These are phyloP conservation scores for Gavia stellata DNA, from an alignment of 2,113 vertebrate genomes.

Conservation along the genomic window DNA sequence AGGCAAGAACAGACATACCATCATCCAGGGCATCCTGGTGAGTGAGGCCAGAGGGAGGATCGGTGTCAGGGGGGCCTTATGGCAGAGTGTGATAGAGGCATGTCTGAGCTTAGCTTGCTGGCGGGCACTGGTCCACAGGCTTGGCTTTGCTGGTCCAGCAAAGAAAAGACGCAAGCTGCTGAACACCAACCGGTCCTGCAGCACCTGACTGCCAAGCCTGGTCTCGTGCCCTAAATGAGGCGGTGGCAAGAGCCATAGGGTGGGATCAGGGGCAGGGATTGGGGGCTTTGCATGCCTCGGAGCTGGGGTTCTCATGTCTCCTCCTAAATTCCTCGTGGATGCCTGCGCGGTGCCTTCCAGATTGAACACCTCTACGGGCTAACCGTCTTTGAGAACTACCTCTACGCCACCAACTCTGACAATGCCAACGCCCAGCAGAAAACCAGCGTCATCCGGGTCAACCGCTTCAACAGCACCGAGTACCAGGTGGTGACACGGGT, in stretches of 20 bases:
- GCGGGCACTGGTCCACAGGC: background rate
- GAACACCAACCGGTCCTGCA: accelerated
- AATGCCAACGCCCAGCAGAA: conserved; percentile 94
- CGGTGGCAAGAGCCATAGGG: accelerated
- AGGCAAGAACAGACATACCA: conserved; percentile 94
- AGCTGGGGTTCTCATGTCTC: accelerated
- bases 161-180: background rate
- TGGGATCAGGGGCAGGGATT: background rate
- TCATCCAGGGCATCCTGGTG: conserved; percentile 95
- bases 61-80: accelerated
- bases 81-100: background rate
- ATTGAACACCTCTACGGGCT: conserved; percentile 93
- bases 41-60: conserved; percentile 14
- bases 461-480: conserved; percentile 94
- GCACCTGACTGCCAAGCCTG: background rate
- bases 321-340: background rate
- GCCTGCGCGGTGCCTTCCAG: conserved; percentile 23
- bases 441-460: conserved; percentile 93
- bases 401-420: conserved; percentile 95
- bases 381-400: conserved; percentile 96
- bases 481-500: conserved; percentile 92
- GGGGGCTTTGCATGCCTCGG: accelerated
- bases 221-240: accelerated
- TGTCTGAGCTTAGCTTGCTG: background rate
- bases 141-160: background rate